Conservation (phyloP, 2,113 vertebrate genomes). For the Bettongia penicillata region DNA sequence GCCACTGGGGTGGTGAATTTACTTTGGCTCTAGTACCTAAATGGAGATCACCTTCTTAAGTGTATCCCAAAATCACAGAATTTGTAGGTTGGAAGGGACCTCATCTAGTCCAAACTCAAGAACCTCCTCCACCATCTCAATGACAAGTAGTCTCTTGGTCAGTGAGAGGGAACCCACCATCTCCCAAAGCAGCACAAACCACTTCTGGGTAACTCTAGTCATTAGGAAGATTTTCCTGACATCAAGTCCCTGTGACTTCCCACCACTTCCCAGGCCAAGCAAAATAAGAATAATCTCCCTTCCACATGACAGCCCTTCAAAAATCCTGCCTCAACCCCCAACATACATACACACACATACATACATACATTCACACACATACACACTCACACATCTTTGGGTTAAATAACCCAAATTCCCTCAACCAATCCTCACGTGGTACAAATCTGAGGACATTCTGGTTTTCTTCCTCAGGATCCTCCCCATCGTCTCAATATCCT, state of each 20-base stretch:
- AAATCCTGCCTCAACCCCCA: not conserved
- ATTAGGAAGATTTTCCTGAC: not conserved
- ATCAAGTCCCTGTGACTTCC: not conserved
- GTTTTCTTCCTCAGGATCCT: not conserved
- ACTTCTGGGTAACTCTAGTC: not conserved
- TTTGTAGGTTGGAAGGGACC: not conserved
- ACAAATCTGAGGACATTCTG: not conserved
- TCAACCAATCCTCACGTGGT: not conserved
- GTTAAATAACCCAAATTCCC: not conserved
- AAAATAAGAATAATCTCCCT: not conserved
- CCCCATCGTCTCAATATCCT: not conserved
- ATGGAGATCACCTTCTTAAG: not conserved
- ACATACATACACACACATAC: too few species aligned
- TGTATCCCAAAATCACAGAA: not conserved
- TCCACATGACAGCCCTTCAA: not conserved
- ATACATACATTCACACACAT: too few species aligned
- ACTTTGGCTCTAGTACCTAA: not conserved
- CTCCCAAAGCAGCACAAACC: not conserved
- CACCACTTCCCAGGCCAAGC: not conserved
- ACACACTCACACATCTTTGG: not conserved
- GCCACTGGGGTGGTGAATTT: not conserved
- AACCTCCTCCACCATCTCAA: not conserved
- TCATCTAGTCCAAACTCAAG: not conserved
- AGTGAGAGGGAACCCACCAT: not conserved
- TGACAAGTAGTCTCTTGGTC: not conserved